These are phyloP conservation scores for Kryptopterus vitreolus DNA, from an alignment of 2,797 vertebrate genomes.

Conservation along the genomic window DNA sequence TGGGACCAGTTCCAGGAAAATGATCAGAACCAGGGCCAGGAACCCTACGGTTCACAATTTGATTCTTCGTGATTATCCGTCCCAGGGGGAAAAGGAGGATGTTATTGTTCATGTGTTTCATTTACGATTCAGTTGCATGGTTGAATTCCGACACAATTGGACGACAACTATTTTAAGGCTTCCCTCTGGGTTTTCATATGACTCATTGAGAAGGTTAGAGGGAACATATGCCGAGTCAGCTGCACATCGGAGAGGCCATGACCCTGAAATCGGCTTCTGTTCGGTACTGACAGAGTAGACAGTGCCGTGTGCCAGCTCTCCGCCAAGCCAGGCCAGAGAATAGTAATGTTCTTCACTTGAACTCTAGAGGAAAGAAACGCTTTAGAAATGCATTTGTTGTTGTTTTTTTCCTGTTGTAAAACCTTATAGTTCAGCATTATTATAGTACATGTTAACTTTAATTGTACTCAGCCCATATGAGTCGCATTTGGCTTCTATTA, in stretches of 20 bases:
- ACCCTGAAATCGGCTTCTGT: slow-evolving; percentile 28
- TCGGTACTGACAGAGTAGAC: slow-evolving; percentile 22
- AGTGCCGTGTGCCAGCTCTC: slow-evolving; percentile 20
- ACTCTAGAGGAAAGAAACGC: slow-evolving; percentile 4
- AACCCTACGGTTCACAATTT: slow-evolving; percentile 35
- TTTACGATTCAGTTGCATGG: slow-evolving; percentile 21
- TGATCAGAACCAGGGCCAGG: slow-evolving; percentile 21
- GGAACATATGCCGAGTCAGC: slow-evolving; percentile 31
- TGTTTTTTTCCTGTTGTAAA: background rate
- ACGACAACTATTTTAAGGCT: slow-evolving; percentile 13
- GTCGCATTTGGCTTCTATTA: background rate
- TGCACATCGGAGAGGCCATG: slow-evolving; percentile 27
- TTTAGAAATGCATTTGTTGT: no score
- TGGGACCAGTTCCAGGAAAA: slow-evolving; percentile 37
- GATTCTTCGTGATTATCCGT: slow-evolving; percentile 30
- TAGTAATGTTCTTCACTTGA: background rate
- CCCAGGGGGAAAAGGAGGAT: slow-evolving; percentile 6
- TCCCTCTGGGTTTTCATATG: slow-evolving; percentile 30
- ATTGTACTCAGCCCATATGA: background rate
- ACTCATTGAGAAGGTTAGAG: slow-evolving; percentile 41
- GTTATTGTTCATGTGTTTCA: slow-evolving; percentile 27
- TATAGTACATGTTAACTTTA: background rate
- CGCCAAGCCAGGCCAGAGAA: slow-evolving; percentile 28
- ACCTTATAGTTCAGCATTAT: background rate
- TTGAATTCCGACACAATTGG: slow-evolving; percentile 6